These are phyloP conservation scores for Leptinotarsa lineolata DNA, from an alignment of 1,140 invertebrate species.

Conservation along the genomic window DNA sequence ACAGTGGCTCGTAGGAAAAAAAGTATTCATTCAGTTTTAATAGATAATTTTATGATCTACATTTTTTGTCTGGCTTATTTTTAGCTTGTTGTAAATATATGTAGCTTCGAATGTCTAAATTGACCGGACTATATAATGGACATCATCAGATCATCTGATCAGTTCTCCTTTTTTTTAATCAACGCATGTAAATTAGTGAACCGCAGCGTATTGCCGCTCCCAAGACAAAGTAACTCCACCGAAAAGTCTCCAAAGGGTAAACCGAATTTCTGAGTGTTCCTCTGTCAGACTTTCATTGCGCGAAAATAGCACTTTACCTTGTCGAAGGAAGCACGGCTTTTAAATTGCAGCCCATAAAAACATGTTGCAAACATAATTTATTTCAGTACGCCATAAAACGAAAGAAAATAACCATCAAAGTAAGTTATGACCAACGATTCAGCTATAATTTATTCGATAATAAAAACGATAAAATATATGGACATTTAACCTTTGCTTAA, in stretches of 20 bases:
- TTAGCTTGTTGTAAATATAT: too few species aligned
- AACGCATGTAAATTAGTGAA: background rate
- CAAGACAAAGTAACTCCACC: background rate
- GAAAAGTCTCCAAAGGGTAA: background rate
- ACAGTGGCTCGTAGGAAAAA: too few species aligned
- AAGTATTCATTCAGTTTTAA: too few species aligned
- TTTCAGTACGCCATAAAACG: constrained; percentile 26
- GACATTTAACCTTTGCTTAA: constrained; percentile 46
- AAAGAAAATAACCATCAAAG: constrained; percentile 39
- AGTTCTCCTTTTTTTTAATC: too few species aligned
- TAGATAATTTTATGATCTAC: too few species aligned
- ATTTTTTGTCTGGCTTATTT: too few species aligned
- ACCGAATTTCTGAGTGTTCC: background rate
- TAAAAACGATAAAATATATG: constrained; percentile 47
- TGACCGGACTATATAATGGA: too few species aligned
- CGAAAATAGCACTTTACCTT: constrained; percentile 22
- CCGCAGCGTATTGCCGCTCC: background rate
- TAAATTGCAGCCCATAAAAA: constrained; percentile 25
- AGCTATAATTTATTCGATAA: constrained; percentile 39
- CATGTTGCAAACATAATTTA: constrained; percentile 33
- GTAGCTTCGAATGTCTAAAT: too few species aligned
- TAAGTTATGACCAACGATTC: constrained; percentile 39
- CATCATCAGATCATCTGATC: too few species aligned
- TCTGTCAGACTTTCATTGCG: background rate
- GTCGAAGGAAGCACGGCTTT: constrained; percentile 16